Percentiles rank a stretch among this genome's conserved stretches.
phyloP scores from a whole-genome alignment of 2,797 vertebrate genomes.

The Steatocranus sp. region DNA sequence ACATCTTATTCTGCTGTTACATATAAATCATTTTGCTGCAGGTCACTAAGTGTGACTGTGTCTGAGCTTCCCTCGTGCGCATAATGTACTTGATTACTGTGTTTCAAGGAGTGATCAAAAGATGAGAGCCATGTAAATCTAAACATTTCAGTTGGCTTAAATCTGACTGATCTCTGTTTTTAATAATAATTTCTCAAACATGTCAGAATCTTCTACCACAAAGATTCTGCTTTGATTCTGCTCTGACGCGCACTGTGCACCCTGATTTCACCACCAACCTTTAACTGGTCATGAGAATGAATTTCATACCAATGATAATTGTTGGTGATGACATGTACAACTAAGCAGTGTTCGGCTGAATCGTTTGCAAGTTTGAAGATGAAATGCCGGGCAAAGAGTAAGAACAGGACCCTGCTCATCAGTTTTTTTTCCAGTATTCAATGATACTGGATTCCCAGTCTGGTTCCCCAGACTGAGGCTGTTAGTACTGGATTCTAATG shows the following conservation, averaged over 20 bases:
- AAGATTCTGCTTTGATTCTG: not conserved
- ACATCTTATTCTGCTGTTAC: not conserved
- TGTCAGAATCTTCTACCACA: not conserved
- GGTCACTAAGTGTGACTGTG: not conserved
- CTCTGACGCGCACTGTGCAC: not conserved
- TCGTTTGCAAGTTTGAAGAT: not conserved
- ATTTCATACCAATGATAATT: not conserved
- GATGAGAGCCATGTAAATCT: not conserved
- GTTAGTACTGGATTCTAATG: not conserved
- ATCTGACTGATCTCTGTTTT: rapidly evolving
- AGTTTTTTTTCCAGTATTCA: not conserved
- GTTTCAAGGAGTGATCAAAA: not conserved
- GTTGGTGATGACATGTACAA: not conserved
- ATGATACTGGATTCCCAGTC: not conserved
- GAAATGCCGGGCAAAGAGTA: not conserved
- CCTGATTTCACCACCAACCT: not conserved
- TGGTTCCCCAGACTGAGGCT: not conserved
- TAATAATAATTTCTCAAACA: not conserved
- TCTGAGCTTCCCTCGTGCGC: not conserved
- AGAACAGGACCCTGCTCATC: not conserved
- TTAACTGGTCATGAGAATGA: not conserved
- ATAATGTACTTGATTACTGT: not conserved
- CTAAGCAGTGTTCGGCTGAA: not conserved
- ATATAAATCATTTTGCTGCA: not conserved
- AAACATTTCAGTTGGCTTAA: not conserved